Conservation (phyloP, 1,140 invertebrate species). For the Zaprionus africanus region DNA sequence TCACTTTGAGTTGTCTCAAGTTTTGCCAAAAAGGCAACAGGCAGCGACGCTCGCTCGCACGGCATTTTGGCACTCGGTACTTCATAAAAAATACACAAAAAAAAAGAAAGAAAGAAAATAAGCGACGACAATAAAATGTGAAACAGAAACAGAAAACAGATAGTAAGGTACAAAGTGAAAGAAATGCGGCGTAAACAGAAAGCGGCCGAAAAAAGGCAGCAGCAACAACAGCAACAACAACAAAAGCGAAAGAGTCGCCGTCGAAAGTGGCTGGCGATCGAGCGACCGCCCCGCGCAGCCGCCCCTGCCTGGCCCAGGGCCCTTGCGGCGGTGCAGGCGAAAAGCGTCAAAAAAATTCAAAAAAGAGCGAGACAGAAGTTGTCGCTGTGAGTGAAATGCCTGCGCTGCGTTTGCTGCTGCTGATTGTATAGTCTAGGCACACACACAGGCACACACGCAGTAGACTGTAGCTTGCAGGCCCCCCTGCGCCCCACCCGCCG, state of each 20-base stretch:
- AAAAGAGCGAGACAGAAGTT: constrained; percentile 48
- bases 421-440: constrained; percentile 76
- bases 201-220: constrained; percentile 51
- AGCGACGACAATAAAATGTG: constrained; percentile 52
- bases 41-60: constrained; percentile 26
- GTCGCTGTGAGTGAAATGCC: constrained; percentile 67
- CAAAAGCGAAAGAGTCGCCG: constrained; percentile 64
- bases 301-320: not conserved
- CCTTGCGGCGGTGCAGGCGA: constrained; percentile 49
- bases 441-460: constrained; percentile 29
- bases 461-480: constrained; percentile 54
- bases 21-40: constrained; percentile 56
- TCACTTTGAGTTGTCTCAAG: constrained; percentile 60
- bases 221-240: constrained; percentile 3
- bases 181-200: constrained; percentile 80
- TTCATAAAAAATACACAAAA: constrained; percentile 38
- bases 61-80: constrained; percentile 41
- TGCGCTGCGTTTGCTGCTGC: constrained; percentile 46
- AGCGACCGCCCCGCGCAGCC: not conserved
- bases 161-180: constrained; percentile 77
- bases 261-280: constrained; percentile 54
- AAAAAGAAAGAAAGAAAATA: not conserved
- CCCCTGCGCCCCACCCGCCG: not conserved
- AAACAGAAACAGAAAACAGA: constrained; percentile 58
- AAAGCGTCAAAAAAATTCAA: constrained; percentile 46